Base-by-base conservation (phyloP, 1,140 invertebrate species). In the Ceratina calcarata region DNA sequence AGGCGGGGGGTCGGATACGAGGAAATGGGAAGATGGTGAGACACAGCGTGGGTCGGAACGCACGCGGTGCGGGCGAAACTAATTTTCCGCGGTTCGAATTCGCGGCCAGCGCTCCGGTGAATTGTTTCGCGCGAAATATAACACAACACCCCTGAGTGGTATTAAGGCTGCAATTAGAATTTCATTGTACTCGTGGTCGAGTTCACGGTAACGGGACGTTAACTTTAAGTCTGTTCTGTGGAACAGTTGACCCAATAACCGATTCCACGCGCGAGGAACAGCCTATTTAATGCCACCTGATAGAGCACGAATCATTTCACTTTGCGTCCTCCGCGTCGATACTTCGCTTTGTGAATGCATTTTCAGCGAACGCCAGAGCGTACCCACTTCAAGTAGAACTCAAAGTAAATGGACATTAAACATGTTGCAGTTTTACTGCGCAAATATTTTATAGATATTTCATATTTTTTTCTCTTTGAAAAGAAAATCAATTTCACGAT, bases 111-210 rank as follows among this genome's bases (percentile, higher is more conserved):
- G 24, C 7, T n/a, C 10, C 45, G 45, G n/a, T n/a, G 75, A 58
- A 62, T 71, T 64, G 67, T 78, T 78, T 78, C 37, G 45, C 12
- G 8, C 15, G 10, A 62, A 71, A 53, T 71, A 62, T 65, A 71
- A 71, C 75, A 71, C 75, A 70, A 69, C 75, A 51, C 49, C 58
- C 49, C 1, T 0, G 75, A n/a, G 57, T 57, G 57, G 58, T 53
- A 62, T 71, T 78, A 64, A 78, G 75, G 8, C 2, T n/a, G 75
- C 75, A 78, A 71, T 78, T 78, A 78, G 67, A 71, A 78, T 62
- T 78, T 64, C 58, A 78, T 71, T 78, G 75, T 78, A 53, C 37
- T 49, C n/a, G 27, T 57, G 58, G n/a, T 16, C 20, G 45, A 55
- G 75, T 70, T 71, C 68, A 71, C 57, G 58, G 57, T 51, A 32